A percentile compares a stretch with the other conserved stretches of the same genome.
Evolutionary conservation across 2,888 invertebrate genomes (phyloP).

Genomic region (Phlogophora meticulosa): DNA sequence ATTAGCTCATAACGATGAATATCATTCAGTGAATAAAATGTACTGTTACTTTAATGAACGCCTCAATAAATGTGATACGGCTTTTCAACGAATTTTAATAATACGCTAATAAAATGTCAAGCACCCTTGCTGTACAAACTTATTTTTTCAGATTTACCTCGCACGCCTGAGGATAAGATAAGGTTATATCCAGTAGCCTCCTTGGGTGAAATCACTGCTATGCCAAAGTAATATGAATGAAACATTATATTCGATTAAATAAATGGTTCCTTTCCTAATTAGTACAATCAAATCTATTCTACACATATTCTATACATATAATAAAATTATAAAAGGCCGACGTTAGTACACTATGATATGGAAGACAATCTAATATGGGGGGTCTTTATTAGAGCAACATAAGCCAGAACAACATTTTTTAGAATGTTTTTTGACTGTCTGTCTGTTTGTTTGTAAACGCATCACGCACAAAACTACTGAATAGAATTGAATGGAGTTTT

Average conservation of each 20-base stretch:
- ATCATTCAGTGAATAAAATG: slow-evolving; percentile 6
- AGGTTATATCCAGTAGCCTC: neutral
- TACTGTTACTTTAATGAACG: slow-evolving; percentile 12
- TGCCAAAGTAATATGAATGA: slow-evolving; percentile 38
- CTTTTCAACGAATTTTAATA: neutral
- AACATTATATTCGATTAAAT: slow-evolving; percentile 53
- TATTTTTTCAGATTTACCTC: slow-evolving; percentile 59
- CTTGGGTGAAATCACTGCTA: slow-evolving; percentile 1
- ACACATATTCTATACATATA: too few species aligned
- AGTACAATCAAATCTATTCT: slow-evolving; percentile 39
- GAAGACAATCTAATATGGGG: too few species aligned
- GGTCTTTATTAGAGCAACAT: too few species aligned
- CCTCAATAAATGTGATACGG: neutral
- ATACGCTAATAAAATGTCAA: neutral
- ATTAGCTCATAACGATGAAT: slow-evolving; percentile 35
- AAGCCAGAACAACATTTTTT: too few species aligned
- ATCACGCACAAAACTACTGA: too few species aligned
- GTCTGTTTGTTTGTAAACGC: too few species aligned
- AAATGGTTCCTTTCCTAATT: slow-evolving; percentile 9
- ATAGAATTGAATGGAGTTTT: too few species aligned
- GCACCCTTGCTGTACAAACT: too few species aligned
- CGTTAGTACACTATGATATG: too few species aligned
- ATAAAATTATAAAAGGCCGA: too few species aligned
- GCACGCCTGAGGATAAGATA: slow-evolving; percentile 65
- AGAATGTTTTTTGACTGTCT: too few species aligned